Evolutionary conservation across 2,797 vertebrate species (phyloP).

Genomic region (Pangasius sanitwongsei): DNA sequence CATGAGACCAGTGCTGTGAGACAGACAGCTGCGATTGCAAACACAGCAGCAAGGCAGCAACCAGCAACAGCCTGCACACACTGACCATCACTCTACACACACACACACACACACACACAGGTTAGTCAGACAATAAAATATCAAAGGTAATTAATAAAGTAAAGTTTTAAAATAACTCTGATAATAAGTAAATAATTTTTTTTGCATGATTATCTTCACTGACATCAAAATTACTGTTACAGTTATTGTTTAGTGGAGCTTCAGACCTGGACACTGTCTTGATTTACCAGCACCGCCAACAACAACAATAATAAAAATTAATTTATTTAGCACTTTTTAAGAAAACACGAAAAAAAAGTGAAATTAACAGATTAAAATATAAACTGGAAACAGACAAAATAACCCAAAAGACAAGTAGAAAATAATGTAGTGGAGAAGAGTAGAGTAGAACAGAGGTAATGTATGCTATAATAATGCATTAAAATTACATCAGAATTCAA

Average conservation of each 20-base stretch:
- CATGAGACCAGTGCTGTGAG: slow-evolving; percentile 88
- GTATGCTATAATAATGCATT: background rate
- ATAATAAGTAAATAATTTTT: background rate
- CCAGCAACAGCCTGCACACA: slow-evolving; percentile 72
- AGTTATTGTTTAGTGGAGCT: background rate
- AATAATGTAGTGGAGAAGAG: background rate
- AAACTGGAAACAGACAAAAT: background rate
- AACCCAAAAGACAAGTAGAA: background rate
- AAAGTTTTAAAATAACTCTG: background rate
- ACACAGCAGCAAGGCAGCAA: slow-evolving; percentile 74
- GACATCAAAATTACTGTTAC: background rate
- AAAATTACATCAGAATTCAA: background rate
- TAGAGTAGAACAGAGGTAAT: too few species aligned
- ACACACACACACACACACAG: background rate
- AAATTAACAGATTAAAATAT: background rate
- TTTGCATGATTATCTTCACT: background rate
- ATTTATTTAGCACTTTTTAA: background rate
- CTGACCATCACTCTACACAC: slow-evolving; percentile 65
- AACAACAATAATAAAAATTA: background rate
- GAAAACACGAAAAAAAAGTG: background rate
- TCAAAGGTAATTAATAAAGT: background rate
- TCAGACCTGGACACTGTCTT: background rate
- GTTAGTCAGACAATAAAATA: background rate
- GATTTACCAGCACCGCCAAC: too few species aligned
- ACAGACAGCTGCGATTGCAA: slow-evolving; percentile 70